phyloP scores from a whole-genome alignment of 2,888 invertebrate species.

The Melangyna quadrimaculata region DNA sequence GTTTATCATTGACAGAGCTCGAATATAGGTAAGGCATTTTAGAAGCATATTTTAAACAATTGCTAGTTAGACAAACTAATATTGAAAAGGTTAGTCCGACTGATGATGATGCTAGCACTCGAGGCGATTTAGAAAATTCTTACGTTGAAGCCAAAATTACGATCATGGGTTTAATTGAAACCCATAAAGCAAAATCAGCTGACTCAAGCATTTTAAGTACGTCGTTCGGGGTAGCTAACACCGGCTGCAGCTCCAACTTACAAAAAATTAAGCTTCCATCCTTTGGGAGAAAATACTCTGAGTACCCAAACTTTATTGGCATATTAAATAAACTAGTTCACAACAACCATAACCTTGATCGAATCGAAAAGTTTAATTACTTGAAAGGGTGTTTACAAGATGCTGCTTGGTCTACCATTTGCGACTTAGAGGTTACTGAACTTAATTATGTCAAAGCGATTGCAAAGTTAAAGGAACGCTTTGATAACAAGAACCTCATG shows the following conservation, averaged over 20 bases:
- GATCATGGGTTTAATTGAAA: neutral
- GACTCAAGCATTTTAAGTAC: neutral
- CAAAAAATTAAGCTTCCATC: slow-evolving; percentile 6
- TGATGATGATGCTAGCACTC: neutral
- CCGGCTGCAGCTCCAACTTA: neutral
- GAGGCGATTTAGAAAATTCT: neutral
- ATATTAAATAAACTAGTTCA: too few relatives aligned
- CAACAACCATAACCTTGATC: neutral
- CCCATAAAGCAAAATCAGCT: neutral
- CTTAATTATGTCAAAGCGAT: neutral
- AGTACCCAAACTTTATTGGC: neutral
- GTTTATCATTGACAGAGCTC: too few relatives aligned
- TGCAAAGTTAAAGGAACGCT: neutral
- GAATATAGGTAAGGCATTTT: neutral
- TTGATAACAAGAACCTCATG: neutral
- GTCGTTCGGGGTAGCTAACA: neutral
- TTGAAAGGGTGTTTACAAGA: neutral
- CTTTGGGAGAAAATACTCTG: neutral
- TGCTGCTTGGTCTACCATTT: neutral
- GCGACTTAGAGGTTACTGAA: slow-evolving; percentile 8
- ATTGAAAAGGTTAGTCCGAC: neutral
- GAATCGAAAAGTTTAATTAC: slow-evolving; percentile 1
- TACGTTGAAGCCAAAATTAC: neutral
- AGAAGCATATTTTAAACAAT: neutral
- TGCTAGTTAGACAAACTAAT: neutral